Evolutionary conservation across 2,888 invertebrate genomes (phyloP).

Genomic region (Aproaerema taeniolella): DNA sequence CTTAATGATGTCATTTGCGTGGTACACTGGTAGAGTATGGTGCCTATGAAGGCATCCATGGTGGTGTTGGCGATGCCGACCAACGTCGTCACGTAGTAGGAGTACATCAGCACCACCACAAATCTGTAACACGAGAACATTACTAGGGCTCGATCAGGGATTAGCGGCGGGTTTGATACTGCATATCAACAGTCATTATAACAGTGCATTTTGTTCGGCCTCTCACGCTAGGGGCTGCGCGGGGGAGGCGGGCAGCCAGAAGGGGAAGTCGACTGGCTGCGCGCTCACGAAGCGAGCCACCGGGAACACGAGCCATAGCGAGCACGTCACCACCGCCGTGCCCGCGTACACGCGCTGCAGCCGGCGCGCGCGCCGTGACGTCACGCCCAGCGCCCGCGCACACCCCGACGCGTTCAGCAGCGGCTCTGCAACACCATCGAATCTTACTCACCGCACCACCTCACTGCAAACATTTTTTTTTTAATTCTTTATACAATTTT

Average conservation of each 20-base stretch:
- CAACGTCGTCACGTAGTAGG: conserved; percentile 58
- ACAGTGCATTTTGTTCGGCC: too few relatives aligned
- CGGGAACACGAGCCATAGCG: conserved; percentile 51
- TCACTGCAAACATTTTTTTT: too few relatives aligned
- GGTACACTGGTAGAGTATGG: conserved; percentile 53
- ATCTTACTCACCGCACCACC: neutral
- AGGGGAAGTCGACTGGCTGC: conserved; percentile 38
- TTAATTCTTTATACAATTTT: neutral
- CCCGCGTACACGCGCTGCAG: conserved; percentile 28
- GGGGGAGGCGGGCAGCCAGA: conserved; percentile 28
- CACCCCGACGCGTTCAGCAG: conserved; percentile 15
- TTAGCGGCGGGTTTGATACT: too few relatives aligned
- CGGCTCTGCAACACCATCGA: conserved; percentile 1
- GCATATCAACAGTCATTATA: too few relatives aligned
- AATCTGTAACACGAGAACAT: conserved; percentile 45
- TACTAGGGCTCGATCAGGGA: too few relatives aligned
- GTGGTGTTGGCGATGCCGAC: conserved; percentile 68
- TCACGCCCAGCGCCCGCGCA: conserved; percentile 20
- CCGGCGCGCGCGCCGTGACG: conserved; percentile 22
- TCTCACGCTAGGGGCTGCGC: too few relatives aligned
- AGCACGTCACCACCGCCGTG: conserved; percentile 50
- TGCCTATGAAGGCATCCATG: conserved; percentile 64
- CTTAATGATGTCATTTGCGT: conserved; percentile 39
- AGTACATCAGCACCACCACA: conserved; percentile 42
- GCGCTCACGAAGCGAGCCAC: conserved; percentile 30